Base-by-base conservation (phyloP, 2,888 invertebrate genomes). In the Mesorhabditis belari region DNA sequence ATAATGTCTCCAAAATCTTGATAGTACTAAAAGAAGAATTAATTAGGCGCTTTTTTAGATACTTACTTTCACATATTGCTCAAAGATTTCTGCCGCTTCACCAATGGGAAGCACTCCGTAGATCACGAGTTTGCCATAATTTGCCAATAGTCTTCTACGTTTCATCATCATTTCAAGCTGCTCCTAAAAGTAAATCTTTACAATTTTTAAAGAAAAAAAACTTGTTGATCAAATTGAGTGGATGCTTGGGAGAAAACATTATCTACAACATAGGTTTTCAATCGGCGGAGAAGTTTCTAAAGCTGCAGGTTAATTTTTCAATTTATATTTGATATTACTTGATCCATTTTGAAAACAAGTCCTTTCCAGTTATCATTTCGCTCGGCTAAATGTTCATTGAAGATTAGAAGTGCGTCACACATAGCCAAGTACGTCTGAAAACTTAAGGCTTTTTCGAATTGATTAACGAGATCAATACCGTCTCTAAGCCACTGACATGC, bases 1-100 rank as follows among this genome's bases (percentile, higher is more conserved):
- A 98, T 85, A 89, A 96, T 95, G 83, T 96, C 96, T 56, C 96
- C 95, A 83, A 94, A 96, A 83, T 96, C 94, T 82, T 93, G 92
- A 84, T 94, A 94, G 82, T 91, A 94, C 88, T 90, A 83, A 82
- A 67, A 51, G 26, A 26, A 49, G 44, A 4, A 29, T n/a, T 21
- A 17, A 27, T 21, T 24, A 23, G 23, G 26, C 21, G 55, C 23
- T 27, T n/a, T 9, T 17, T 55, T 17, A 12, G 6, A 25, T 25
- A 54, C 81, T 79, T 81, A 90, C 90, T 86, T 91, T 92, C 64
- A 94, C 92, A 83, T 98, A 98, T 82, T 95, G 91, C 82, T 93
- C 92, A 84, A 98, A 94, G 62, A 98, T 89, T 81, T 92, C 91
- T 0, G 93, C 90, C 17, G 92, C 93, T 51, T 74, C 90, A 87